Conservation (phyloP, 1,140 invertebrate species). For the Heliothis virescens region DNA sequence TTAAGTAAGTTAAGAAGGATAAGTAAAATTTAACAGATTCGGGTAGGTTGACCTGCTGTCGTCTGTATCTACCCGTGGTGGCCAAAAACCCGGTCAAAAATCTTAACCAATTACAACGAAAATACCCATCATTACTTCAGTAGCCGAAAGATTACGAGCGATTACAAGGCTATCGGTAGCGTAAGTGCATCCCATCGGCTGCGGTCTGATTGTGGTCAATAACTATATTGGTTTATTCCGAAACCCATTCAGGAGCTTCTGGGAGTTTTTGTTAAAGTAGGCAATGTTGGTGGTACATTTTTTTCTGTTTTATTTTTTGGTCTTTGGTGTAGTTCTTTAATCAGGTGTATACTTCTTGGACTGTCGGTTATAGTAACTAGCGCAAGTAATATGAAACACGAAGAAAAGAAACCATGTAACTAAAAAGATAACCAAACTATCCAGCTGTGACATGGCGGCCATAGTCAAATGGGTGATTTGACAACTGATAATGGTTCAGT, state of each 20-base stretch:
- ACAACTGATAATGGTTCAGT: too few relatives aligned
- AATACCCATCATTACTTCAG: not conserved
- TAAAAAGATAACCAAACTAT: too few relatives aligned
- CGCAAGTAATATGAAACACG: too few relatives aligned
- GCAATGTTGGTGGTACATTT: not conserved
- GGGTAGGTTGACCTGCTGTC: too few relatives aligned
- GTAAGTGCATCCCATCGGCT: conserved; percentile 3
- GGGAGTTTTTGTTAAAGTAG: conserved; percentile 16
- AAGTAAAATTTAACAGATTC: too few relatives aligned
- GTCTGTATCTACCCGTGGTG: not conserved
- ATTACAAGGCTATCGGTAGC: conserved; percentile 3
- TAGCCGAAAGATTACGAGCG: conserved; percentile 5
- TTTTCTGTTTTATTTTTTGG: not conserved
- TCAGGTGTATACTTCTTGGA: too few relatives aligned
- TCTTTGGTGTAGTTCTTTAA: too few relatives aligned
- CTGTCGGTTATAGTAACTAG: too few relatives aligned
- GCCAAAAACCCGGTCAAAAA: not conserved
- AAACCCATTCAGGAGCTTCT: conserved; percentile 3
- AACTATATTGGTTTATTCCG: conserved; percentile 41
- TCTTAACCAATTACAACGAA: not conserved
- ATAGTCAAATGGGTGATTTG: too few relatives aligned
- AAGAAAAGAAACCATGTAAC: too few relatives aligned
- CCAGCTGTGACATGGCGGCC: too few relatives aligned
- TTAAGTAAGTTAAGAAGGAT: too few relatives aligned
- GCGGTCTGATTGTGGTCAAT: conserved; percentile 32